Conservation (phyloP, 1,140 invertebrate species). For the Apis mellifera region Amel_HAv3.1 CM009935.2:13869501-13870000, state of each 20-base stretch:
- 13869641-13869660: too few relatives aligned
- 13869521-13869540: constrained; percentile 58
- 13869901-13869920: background rate
- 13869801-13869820: constrained; percentile 49
- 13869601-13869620: too few relatives aligned
- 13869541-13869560: constrained; percentile 67
- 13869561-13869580: constrained; percentile 47
- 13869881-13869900: background rate
- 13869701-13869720: constrained; percentile 79
- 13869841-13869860: constrained; percentile 25
- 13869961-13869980: background rate
- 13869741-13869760: constrained; percentile 80
- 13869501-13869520: constrained; percentile 67
- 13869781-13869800: constrained; percentile 75
- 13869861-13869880: constrained; percentile 18
- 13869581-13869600: background rate
- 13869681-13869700: constrained; percentile 80
- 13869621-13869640: background rate
- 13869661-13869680: background rate
- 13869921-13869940: background rate
- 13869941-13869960: background rate
- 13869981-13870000: background rate
- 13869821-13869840: constrained; percentile 40
- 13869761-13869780: constrained; percentile 81
- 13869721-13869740: constrained; percentile 81